Conservation (phyloP, 2,888 invertebrate species). For the Eulithis prunata region DNA sequence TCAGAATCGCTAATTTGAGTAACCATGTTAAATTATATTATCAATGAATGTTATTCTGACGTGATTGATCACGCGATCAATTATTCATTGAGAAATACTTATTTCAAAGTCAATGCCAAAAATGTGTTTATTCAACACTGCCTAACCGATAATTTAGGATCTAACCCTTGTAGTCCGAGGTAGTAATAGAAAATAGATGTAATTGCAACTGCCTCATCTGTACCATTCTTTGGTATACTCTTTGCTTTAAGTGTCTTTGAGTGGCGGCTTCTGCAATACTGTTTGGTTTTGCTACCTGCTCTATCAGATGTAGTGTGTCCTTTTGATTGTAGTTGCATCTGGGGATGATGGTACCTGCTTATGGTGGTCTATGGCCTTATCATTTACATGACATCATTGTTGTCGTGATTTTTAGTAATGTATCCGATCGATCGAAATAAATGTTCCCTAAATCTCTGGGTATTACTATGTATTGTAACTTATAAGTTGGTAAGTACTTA, state of each 20-base stretch:
- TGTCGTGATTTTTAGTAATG: not conserved
- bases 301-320: slow-evolving; percentile 47
- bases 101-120: too few relatives aligned
- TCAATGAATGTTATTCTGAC: not conserved
- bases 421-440: not conserved
- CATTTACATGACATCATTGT: slow-evolving; percentile 12
- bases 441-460: too few relatives aligned
- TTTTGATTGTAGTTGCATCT: slow-evolving; percentile 24
- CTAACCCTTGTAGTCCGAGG: too few relatives aligned
- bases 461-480: too few relatives aligned
- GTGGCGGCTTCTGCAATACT: slow-evolving; percentile 36
- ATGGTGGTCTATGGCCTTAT: slow-evolving; percentile 3
- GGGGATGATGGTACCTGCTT: slow-evolving; percentile 22
- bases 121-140: too few relatives aligned
- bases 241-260: slow-evolving; percentile 20
- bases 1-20: slow-evolving; percentile 1
- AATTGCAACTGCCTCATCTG: slow-evolving; percentile 9
- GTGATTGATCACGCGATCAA: too few relatives aligned
- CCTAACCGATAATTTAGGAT: too few relatives aligned
- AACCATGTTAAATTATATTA: not conserved
- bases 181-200: not conserved
- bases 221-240: slow-evolving; percentile 8
- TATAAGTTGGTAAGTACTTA: too few relatives aligned
- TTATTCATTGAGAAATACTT: too few relatives aligned
- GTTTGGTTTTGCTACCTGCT: slow-evolving; percentile 53